Conservation (phyloP, 2,888 invertebrate species). For the Brenthis ino region DNA sequence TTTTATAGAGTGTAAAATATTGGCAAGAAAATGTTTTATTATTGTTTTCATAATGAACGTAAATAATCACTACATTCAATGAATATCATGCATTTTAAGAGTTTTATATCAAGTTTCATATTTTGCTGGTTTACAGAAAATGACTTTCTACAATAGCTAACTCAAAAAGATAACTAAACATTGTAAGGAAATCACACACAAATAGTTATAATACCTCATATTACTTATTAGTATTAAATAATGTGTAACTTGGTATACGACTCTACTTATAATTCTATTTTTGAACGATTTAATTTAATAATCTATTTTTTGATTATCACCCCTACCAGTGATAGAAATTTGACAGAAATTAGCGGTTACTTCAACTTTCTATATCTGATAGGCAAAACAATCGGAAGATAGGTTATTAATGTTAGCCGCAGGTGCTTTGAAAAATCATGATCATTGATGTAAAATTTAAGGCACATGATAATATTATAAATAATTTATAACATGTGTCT, state of each 20-base stretch:
- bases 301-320: too few relatives aligned
- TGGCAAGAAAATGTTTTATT: background rate
- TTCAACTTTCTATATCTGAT: too few relatives aligned
- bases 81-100: conserved; percentile 5
- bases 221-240: background rate
- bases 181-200: too few relatives aligned
- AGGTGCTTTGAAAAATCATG: conserved; percentile 22
- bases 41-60: background rate
- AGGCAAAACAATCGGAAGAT: too few relatives aligned
- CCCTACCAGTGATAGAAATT: too few relatives aligned
- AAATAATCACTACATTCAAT: conserved; percentile 6
- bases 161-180: too few relatives aligned
- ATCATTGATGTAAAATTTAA: conserved; percentile 23
- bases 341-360: too few relatives aligned
- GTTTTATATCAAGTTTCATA: conserved; percentile 15
- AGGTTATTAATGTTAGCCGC: background rate
- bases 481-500: conserved; percentile 34
- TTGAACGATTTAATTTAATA: background rate
- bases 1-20: background rate
- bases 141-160: too few relatives aligned
- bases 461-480: conserved; percentile 23
- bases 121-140: background rate
- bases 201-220: too few relatives aligned
- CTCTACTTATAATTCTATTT: conserved; percentile 9
- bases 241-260: conserved; percentile 10